These are phyloP conservation scores for Salpingus planirostris DNA, from an alignment of 2,888 invertebrate genomes.

Conservation along the genomic window DNA sequence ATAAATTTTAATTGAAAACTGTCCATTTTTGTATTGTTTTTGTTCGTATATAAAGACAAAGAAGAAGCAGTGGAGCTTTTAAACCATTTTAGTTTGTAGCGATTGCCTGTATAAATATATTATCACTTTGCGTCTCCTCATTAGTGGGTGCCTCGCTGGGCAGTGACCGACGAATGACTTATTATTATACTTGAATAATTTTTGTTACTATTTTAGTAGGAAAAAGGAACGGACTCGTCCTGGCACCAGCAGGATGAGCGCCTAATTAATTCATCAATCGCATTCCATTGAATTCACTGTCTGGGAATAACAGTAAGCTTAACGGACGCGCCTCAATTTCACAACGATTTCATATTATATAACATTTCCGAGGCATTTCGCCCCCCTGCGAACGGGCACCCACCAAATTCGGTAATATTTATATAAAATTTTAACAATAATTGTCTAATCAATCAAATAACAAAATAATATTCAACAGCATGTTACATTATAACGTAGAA, in stretches of 20 bases:
- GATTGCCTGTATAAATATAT: slow-evolving; percentile 35
- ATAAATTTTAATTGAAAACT: no score
- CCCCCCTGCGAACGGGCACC: no score
- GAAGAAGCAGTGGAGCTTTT: slow-evolving; percentile 27
- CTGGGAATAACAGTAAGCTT: slow-evolving; percentile 34
- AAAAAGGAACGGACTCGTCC: no score
- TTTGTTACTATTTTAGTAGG: no score
- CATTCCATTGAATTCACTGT: slow-evolving; percentile 27
- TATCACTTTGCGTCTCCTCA: slow-evolving; percentile 36
- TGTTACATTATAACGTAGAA: slow-evolving; percentile 25
- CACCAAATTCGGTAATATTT: slow-evolving; percentile 36
- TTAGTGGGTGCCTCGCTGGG: slow-evolving; percentile 30
- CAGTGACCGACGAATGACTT: no score
- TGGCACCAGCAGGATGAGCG: slow-evolving; percentile 17
- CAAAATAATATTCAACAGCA: slow-evolving; percentile 30
- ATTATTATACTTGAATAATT: no score
- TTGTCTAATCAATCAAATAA: slow-evolving; percentile 28
- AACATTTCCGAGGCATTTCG: no score
- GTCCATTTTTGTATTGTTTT: slow-evolving; percentile 10
- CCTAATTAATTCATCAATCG: no score
- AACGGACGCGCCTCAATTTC: no score
- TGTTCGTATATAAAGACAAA: slow-evolving; percentile 16
- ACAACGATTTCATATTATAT: no score
- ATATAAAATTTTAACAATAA: slow-evolving; percentile 41
- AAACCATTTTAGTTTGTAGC: slow-evolving; percentile 24